Evolutionary conservation across 2,888 invertebrate species (phyloP), one percentile per base, ranked within the genome.

Genomic region (Eilema depressum): DNA sequence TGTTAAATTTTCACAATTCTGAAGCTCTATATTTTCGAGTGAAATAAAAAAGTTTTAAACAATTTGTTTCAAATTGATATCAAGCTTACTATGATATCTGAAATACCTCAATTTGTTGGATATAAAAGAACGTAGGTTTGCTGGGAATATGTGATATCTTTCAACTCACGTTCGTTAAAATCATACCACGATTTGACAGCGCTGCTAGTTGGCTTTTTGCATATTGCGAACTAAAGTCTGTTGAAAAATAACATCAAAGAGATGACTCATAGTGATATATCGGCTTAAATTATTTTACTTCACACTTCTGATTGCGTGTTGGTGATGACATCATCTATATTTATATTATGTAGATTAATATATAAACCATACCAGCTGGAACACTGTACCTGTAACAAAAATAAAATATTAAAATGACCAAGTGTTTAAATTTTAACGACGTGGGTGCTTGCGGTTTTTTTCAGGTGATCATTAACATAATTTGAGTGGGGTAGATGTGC

Each of bases 381-480:
- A 71, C 71, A 71, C 75, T 76, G 84, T 92, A 93, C 92, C 89
- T 91, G 90, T 75, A 91, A 92, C 89, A 91, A 90, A 89, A 88
- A 89, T 81, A 85, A 83, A 83, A 81, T 83, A 85, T 83, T 83
- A 81, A 80, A 82, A 75, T 63, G 71, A 68, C 76, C 70, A 81
- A 77, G 26, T 75, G 83, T 87, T 89, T 88, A 86, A 88, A 88
- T 87, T 88, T 83, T 89, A 88, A 91, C 84, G 89, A 87, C 77
- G 82, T 75, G 76, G 83, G 81, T 83, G 83, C 84, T 88, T 88
- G 85, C 80, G 83, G 84, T 85, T 89, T 88, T 89, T 53, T 89
- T 85, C 81, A 83, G 84, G 76, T 74, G 82, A 85, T 86, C 86
- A 87, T 91, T 90, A 89, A 85, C 86, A 90, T 88, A 89, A 89